Conservation (phyloP, 1,140 invertebrate genomes). For the Sarcophaga peregrina region DNA sequence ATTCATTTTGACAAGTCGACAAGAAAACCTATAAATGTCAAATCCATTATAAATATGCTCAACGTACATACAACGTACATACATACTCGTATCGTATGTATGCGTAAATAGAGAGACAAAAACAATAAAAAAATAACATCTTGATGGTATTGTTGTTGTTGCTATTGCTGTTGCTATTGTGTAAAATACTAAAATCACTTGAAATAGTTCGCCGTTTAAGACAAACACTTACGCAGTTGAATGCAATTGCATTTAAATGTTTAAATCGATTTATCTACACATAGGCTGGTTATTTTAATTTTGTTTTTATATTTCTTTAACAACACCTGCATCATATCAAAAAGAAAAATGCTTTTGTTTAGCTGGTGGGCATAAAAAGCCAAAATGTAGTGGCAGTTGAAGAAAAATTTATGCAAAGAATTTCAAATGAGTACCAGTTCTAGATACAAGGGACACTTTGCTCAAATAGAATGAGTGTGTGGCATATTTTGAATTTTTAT, state of each 20-base stretch:
- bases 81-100: too few species aligned
- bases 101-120: not conserved
- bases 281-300: not conserved
- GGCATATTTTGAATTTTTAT: too few species aligned
- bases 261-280: not conserved
- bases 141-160: not conserved
- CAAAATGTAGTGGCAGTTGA: too few species aligned
- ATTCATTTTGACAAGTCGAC: conserved; percentile 32
- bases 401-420: too few species aligned
- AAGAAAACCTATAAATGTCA: conserved; percentile 36
- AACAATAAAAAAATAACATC: not conserved
- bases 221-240: not conserved
- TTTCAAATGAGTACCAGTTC: too few species aligned
- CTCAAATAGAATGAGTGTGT: too few species aligned
- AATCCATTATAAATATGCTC: not conserved
- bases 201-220: conserved; percentile 9
- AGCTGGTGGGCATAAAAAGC: too few species aligned
- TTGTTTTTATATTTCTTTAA: not conserved
- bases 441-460: too few species aligned
- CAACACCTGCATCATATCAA: conserved; percentile 32
- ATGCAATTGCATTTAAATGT: not conserved
- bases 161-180: not conserved
- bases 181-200: conserved; percentile 1
- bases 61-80: not conserved
- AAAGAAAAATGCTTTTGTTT: not conserved